Evolutionary conservation across 2,113 vertebrate genomes (phyloP).

Genomic region (Edolisoma coerulescens): DNA sequence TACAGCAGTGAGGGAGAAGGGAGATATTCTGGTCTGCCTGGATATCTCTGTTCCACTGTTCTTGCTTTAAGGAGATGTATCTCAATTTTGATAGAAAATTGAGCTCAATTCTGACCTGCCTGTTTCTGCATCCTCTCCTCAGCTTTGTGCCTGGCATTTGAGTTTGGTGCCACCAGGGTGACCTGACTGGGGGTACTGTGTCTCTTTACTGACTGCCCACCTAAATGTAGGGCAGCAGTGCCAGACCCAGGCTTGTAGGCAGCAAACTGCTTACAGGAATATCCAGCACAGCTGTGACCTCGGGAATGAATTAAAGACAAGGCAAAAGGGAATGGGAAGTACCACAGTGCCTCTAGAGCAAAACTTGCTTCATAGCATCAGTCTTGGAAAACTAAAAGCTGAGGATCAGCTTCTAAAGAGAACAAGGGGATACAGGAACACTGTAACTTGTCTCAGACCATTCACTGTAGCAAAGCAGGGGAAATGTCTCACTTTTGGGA

Average conservation of each 20-base stretch:
- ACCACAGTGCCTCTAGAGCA: neutral
- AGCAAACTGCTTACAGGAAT: neutral
- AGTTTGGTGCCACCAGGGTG: fast-evolving
- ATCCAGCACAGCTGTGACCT: neutral
- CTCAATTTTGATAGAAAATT: neutral
- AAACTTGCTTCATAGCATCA: neutral
- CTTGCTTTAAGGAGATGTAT: neutral
- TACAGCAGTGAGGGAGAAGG: neutral
- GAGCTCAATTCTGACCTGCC: neutral
- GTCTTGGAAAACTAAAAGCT: neutral
- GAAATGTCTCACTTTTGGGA: neutral
- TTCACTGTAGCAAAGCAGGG: neutral
- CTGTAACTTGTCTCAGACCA: neutral
- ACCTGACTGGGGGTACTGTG: fast-evolving
- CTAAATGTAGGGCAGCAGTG: neutral
- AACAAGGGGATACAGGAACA: fast-evolving
- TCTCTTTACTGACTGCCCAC: neutral
- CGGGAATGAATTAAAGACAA: neutral
- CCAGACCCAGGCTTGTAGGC: neutral
- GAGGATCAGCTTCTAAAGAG: neutral
- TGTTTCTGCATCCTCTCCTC: neutral
- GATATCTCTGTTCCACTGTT: neutral
- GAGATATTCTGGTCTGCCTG: neutral
- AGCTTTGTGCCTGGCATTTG: neutral
- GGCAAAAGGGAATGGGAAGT: neutral